Conservation (phyloP, 2,113 vertebrate genomes). For the Pelecanoides urinatrix region DNA sequence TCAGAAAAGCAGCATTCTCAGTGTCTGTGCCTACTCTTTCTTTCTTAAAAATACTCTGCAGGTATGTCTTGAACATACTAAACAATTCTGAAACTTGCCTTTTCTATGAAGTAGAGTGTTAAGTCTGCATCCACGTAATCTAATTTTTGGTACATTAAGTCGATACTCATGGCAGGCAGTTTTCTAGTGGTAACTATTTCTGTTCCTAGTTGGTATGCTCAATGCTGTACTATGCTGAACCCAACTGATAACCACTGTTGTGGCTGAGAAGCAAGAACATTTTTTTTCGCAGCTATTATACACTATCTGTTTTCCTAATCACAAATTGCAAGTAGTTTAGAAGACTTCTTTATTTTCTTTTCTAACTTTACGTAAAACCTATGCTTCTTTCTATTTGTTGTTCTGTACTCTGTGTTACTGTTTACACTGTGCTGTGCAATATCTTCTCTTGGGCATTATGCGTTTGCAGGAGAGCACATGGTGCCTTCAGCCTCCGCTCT, state of each 20-base stretch:
- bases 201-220: not conserved
- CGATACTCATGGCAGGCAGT: not conserved
- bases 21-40: not conserved
- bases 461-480: rapidly evolving
- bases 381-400: rapidly evolving
- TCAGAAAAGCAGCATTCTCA: not conserved
- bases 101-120: not conserved
- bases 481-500: not conserved
- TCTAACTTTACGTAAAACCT: not conserved
- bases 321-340: not conserved
- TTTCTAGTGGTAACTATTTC: not conserved
- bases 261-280: not conserved
- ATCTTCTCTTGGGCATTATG: not conserved
- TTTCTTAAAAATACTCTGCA: not conserved
- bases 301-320: not conserved
- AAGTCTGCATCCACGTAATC: not conserved
- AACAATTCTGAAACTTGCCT: not conserved
- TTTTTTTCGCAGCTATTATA: not conserved
- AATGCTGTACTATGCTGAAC: not conserved
- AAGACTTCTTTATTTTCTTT: not conserved
- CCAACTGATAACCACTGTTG: not conserved
- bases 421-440: not conserved
- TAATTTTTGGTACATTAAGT: not conserved
- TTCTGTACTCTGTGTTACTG: not conserved
- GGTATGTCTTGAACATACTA: not conserved